Evolutionary conservation across 2,113 vertebrate species (phyloP).

Genomic region (Mesitornis unicolor): DNA sequence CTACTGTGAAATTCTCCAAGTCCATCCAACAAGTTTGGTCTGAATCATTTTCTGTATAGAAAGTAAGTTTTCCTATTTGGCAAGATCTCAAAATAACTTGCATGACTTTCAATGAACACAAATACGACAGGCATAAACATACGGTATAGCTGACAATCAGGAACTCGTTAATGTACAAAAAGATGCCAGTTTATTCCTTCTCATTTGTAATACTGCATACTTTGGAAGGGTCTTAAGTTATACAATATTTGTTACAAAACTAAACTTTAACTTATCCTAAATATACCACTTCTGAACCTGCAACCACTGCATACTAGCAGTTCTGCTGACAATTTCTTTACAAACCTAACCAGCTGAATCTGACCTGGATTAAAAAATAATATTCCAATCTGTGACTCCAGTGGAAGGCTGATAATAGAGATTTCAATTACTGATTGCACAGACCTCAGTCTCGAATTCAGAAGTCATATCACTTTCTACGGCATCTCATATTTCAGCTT

Average conservation of each 20-base stretch:
- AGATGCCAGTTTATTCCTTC: neutral
- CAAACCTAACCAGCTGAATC: neutral
- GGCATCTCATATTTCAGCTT: neutral
- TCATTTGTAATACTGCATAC: neutral
- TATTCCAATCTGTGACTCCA: neutral
- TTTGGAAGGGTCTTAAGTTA: neutral
- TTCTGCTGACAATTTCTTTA: neutral
- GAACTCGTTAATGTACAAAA: neutral
- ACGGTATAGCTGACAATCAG: neutral
- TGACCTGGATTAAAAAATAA: neutral
- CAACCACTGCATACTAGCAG: accelerated
- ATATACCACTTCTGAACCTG: accelerated
- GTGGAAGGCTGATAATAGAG: neutral
- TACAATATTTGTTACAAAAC: neutral
- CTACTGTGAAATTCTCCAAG: neutral
- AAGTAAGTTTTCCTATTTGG: neutral
- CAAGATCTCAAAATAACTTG: neutral
- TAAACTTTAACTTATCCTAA: neutral
- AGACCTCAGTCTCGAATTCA: neutral
- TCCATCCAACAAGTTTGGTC: neutral
- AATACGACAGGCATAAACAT: neutral
- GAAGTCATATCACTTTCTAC: neutral
- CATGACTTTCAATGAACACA: neutral
- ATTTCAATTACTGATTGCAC: neutral
- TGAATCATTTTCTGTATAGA: neutral